Conservation (phyloP, 2,888 invertebrate species). For the Odontomyia ornata region DNA sequence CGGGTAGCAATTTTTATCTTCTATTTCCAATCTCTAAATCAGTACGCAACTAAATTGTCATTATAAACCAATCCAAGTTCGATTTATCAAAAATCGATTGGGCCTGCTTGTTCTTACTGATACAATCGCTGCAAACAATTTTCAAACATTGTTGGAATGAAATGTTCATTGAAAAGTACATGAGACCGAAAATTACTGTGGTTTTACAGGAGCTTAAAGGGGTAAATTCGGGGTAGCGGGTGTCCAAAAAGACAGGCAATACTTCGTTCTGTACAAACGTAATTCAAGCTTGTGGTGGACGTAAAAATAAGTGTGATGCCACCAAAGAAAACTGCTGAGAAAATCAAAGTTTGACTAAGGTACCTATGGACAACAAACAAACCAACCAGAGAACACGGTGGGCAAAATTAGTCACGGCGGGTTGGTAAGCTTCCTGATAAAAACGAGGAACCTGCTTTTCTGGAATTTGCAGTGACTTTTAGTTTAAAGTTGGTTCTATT, state of each 20-base stretch:
- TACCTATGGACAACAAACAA: not conserved
- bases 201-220: not conserved
- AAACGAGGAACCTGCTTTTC: not conserved
- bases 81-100: slow-evolving; percentile 9
- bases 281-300: not conserved
- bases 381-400: not conserved
- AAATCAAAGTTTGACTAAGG: not conserved
- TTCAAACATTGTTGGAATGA: not conserved
- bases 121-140: not conserved
- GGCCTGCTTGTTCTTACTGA: slow-evolving; percentile 2
- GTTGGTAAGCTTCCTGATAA: not conserved
- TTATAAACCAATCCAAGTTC: slow-evolving; percentile 49
- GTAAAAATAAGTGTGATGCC: not conserved
- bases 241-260: not conserved
- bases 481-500: too few species aligned
- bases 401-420: not conserved
- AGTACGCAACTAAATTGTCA: slow-evolving; percentile 50
- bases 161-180: slow-evolving; percentile 29
- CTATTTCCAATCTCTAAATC: slow-evolving; percentile 46
- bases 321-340: not conserved
- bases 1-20: slow-evolving; percentile 25
- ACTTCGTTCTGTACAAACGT: not conserved
- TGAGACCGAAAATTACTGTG: slow-evolving; percentile 2
- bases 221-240: not conserved
- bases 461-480: too few species aligned